Conservation (phyloP, 2,888 invertebrate genomes). For the Mycalesis mineus region DNA sequence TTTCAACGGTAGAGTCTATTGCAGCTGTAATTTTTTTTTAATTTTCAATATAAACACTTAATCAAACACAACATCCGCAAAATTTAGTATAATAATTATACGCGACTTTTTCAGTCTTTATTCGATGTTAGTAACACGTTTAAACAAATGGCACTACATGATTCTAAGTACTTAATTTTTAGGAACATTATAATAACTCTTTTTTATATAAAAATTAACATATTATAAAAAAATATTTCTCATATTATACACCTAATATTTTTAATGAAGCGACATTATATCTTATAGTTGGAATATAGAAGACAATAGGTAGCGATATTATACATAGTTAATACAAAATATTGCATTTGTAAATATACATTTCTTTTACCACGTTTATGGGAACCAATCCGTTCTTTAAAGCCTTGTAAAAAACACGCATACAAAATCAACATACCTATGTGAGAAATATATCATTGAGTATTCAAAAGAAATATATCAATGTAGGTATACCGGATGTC, state of each 20-base stretch:
- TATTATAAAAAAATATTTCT: slow-evolving; percentile 56
- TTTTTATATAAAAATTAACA: slow-evolving; percentile 45
- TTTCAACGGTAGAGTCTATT: no score
- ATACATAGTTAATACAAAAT: neutral
- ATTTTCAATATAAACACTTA: no score
- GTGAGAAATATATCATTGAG: neutral
- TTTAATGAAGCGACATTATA: slow-evolving; percentile 42
- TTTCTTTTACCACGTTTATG: slow-evolving; percentile 1
- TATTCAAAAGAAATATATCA: slow-evolving; percentile 3
- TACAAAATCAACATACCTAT: slow-evolving; percentile 1
- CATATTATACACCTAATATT: slow-evolving; percentile 37
- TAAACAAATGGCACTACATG: slow-evolving; percentile 65
- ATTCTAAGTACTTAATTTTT: slow-evolving; percentile 55
- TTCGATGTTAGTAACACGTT: slow-evolving; percentile 57
- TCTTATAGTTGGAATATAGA: slow-evolving; percentile 25
- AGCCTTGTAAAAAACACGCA: slow-evolving; percentile 25
- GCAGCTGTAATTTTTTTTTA: no score
- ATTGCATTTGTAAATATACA: slow-evolving; percentile 12
- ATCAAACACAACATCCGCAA: no score
- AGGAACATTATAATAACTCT: slow-evolving; percentile 60
- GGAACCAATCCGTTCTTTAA: slow-evolving; percentile 24
- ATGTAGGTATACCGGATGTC: no score
- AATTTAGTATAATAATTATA: slow-evolving; percentile 4
- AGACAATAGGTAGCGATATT: slow-evolving; percentile 8
- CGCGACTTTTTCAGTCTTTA: slow-evolving; percentile 62